Conservation (phyloP, 1,140 invertebrate genomes). For the Zaprionus vittiger region DNA sequence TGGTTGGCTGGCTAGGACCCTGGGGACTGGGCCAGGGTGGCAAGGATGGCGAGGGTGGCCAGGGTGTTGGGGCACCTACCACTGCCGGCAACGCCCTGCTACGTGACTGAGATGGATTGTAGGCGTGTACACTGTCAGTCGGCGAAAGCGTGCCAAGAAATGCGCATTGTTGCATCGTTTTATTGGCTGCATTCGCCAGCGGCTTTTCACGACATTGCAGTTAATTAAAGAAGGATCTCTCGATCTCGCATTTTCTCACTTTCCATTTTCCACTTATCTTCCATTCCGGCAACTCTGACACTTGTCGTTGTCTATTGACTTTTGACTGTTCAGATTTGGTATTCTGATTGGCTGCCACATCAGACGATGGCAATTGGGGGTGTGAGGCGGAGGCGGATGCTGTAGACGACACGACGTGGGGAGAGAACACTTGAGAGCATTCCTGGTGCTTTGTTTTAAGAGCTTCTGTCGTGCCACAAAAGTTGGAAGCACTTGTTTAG, state of each 20-base stretch:
- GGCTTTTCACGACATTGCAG: slow-evolving; percentile 17
- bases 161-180: slow-evolving; percentile 31
- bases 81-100: slow-evolving; percentile 64
- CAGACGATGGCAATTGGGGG: not conserved
- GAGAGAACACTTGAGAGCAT: slow-evolving; percentile 13
- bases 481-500: slow-evolving; percentile 79
- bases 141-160: slow-evolving; percentile 35
- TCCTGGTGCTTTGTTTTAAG: slow-evolving; percentile 61
- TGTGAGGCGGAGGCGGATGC: not conserved
- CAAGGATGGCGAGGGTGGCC: not conserved
- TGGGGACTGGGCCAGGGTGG: not conserved
- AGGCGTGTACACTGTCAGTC: slow-evolving; percentile 61
- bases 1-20: slow-evolving; percentile 50
- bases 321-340: slow-evolving; percentile 28
- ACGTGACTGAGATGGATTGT: slow-evolving; percentile 72
- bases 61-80: slow-evolving; percentile 48
- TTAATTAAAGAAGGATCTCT: slow-evolving; percentile 21
- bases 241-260: slow-evolving; percentile 12
- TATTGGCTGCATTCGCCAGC: slow-evolving; percentile 14
- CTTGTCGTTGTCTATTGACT: slow-evolving; percentile 27
- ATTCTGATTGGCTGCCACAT: slow-evolving; percentile 39
- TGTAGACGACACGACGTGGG: not conserved
- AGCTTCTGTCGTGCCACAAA: slow-evolving; percentile 54
- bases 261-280: not conserved
- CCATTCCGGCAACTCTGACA: not conserved